Conservation (phyloP, 2,888 invertebrate species). For the Drosophila parthenogenetica region DNA sequence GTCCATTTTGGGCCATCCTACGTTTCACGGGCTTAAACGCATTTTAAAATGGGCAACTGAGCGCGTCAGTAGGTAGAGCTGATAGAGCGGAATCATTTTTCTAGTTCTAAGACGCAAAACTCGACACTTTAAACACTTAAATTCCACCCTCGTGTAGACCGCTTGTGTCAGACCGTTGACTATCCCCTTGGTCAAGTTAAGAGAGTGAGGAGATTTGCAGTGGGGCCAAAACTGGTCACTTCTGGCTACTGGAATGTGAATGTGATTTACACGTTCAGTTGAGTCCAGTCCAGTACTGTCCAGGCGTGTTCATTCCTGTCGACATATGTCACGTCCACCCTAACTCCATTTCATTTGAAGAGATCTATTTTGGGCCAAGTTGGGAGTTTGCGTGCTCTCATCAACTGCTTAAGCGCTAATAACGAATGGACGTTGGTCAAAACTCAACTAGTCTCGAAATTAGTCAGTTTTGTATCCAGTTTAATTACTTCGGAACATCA, state of each 20-base stretch:
- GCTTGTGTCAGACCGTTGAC: constrained; percentile 15
- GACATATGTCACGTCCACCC: constrained; percentile 66
- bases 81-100: constrained; percentile 63
- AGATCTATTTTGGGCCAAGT: constrained; percentile 5
- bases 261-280: neutral
- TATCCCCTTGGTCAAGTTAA: constrained; percentile 7
- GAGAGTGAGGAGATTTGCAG: neutral
- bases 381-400: constrained; percentile 58
- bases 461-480: constrained; percentile 80
- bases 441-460: constrained; percentile 75
- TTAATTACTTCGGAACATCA: constrained; percentile 84
- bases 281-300: neutral
- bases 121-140: constrained; percentile 78
- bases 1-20: constrained; percentile 52
- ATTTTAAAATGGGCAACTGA: constrained; percentile 58
- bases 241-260: constrained; percentile 4
- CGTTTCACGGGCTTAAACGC: constrained; percentile 62
- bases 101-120: constrained; percentile 66
- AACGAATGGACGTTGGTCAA: constrained; percentile 84
- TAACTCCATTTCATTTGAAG: constrained; percentile 1
- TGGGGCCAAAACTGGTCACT: constrained; percentile 40
- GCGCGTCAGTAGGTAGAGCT: constrained; percentile 49
- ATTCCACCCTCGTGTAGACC: constrained; percentile 48
- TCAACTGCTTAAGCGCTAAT: constrained; percentile 76
- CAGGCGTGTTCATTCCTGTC: neutral